Evolutionary conservation across 2,888 invertebrate genomes (phyloP).

Genomic region (Pollenia labialis): DNA sequence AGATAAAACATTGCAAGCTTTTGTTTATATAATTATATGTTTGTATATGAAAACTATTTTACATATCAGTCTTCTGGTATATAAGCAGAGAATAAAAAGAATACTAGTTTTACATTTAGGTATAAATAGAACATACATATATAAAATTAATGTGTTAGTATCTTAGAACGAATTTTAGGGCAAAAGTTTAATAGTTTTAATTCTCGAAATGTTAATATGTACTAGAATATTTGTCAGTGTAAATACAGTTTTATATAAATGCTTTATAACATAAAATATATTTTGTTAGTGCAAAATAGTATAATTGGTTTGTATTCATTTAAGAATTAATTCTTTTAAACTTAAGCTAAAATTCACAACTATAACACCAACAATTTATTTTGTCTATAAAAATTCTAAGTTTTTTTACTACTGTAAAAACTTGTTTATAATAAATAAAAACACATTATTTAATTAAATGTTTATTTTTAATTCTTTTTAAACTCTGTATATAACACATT

Average conservation of each 20-base stretch:
- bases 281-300: neutral
- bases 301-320: neutral
- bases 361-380: neutral
- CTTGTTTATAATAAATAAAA: neutral
- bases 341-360: neutral
- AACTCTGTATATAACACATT: constrained; percentile 32
- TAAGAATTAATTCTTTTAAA: constrained; percentile 16
- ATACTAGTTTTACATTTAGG: neutral
- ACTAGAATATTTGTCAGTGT: neutral
- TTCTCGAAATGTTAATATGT: too few species aligned
- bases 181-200: too few species aligned
- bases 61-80: neutral
- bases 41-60: constrained; percentile 31
- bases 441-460: too few species aligned
- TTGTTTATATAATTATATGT: constrained; percentile 25
- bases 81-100: constrained; percentile 34
- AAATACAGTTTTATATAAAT: neutral
- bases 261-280: neutral
- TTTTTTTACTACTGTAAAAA: constrained; percentile 1
- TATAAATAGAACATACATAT: too few species aligned
- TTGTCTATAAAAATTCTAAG: neutral
- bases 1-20: constrained; percentile 55
- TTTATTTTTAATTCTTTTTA: constrained; percentile 7
- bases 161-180: too few species aligned
- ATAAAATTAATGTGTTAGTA: too few species aligned